These are phyloP conservation scores for Melanostoma scalare DNA, from an alignment of 2,888 invertebrate genomes.

Conservation along the genomic window DNA sequence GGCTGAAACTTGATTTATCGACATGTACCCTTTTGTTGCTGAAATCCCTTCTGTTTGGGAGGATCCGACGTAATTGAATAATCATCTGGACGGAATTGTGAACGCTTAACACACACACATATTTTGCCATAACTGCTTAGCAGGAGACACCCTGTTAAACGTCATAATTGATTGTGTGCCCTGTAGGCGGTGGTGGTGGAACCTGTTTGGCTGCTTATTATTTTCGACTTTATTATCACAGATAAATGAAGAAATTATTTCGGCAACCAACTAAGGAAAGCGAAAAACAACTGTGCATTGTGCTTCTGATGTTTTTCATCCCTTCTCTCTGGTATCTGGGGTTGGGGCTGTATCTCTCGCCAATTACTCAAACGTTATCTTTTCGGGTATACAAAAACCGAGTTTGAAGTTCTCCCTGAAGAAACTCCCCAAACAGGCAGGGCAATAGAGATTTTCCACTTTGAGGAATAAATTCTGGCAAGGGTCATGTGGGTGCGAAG, in stretches of 20 bases:
- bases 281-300: conserved; percentile 50
- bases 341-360: conserved; percentile 45
- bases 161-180: conserved; percentile 70
- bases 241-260: conserved; percentile 72
- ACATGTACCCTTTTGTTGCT: conserved; percentile 50
- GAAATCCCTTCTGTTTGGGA: conserved; percentile 58
- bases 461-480: conserved; percentile 46
- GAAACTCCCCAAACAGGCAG: too few relatives aligned
- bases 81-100: conserved; percentile 71
- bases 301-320: conserved; percentile 14
- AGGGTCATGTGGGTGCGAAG: conserved; percentile 6
- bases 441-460: background rate
- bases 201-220: conserved; percentile 58
- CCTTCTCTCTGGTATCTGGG: conserved; percentile 5
- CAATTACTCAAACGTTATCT: conserved; percentile 70
- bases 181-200: conserved; percentile 43
- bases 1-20: conserved; percentile 62
- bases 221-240: conserved; percentile 66
- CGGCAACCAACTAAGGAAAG: conserved; percentile 21
- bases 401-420: conserved; percentile 19
- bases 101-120: conserved; percentile 58
- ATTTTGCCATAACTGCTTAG: conserved; percentile 5
- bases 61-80: conserved; percentile 67
- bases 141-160: conserved; percentile 40
- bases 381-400: conserved; percentile 7